These are phyloP conservation scores for Triplophysa yarkandensis DNA, from an alignment of 2,797 vertebrate species.

Conservation along the genomic window DNA sequence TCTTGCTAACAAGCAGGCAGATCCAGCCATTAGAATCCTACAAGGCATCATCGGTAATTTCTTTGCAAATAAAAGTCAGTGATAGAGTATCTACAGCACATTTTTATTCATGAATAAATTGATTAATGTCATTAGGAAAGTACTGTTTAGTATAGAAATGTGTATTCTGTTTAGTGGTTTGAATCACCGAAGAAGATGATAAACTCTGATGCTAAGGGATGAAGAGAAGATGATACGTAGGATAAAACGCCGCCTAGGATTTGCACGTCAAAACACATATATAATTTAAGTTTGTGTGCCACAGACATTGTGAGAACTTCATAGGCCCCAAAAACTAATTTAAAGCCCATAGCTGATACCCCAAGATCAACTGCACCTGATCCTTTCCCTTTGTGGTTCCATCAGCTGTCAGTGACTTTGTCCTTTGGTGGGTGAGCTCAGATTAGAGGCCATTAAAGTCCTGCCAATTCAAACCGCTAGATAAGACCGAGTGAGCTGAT, in stretches of 20 bases:
- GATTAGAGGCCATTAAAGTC: slow-evolving; percentile 60
- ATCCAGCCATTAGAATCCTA: slow-evolving; percentile 21
- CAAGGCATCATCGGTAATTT: slow-evolving; percentile 23
- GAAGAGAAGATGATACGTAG: not conserved
- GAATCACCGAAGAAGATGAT: too few species aligned
- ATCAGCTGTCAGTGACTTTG: slow-evolving; percentile 62
- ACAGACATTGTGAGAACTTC: not conserved
- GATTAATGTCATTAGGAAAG: slow-evolving; percentile 14
- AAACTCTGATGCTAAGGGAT: not conserved
- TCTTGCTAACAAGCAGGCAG: too few species aligned
- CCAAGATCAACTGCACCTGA: slow-evolving; percentile 57
- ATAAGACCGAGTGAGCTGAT: slow-evolving; percentile 62
- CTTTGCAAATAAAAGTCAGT: slow-evolving; percentile 27
- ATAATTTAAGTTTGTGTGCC: not conserved
- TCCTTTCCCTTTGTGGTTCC: slow-evolving; percentile 55
- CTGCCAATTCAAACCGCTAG: slow-evolving; percentile 60
- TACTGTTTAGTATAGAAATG: not conserved
- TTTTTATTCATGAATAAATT: slow-evolving; percentile 19
- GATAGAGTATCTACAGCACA: not conserved
- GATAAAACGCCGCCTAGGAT: not conserved
- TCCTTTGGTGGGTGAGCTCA: slow-evolving; percentile 42
- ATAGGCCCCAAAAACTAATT: not conserved
- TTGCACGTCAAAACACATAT: not conserved
- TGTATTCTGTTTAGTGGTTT: too few species aligned
- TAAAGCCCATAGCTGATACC: slow-evolving; percentile 31